Percentiles rank a stretch among this genome's conserved stretches.
Conservation (phyloP, 2,888 invertebrate genomes). For the Lithophane ornitopus region DNA sequence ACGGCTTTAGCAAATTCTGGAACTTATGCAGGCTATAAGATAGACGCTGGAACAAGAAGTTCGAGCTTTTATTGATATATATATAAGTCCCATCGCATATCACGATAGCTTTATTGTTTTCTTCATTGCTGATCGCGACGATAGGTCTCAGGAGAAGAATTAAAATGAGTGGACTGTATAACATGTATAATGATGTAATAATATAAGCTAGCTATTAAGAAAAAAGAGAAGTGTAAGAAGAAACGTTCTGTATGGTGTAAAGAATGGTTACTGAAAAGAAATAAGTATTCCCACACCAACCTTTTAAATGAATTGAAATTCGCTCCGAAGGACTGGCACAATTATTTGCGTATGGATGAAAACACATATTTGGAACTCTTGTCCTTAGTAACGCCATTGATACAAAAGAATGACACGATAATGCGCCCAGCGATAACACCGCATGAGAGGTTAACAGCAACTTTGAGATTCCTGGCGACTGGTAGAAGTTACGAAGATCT, state of each 20-base stretch:
- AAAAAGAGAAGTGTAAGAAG: slow-evolving; percentile 23
- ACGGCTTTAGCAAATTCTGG: no score
- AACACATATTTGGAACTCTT: slow-evolving; percentile 28
- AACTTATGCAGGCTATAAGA: no score
- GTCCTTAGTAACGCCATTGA: slow-evolving; percentile 46
- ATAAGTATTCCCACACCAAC: slow-evolving; percentile 31
- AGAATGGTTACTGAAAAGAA: slow-evolving; percentile 40
- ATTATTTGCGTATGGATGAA: slow-evolving; percentile 30
- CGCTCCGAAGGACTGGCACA: slow-evolving; percentile 35
- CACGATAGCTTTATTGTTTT: no score
- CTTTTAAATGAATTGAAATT: slow-evolving; percentile 45
- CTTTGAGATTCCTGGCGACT: slow-evolving; percentile 59
- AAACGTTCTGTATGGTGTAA: slow-evolving; percentile 32
- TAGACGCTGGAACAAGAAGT: no score
- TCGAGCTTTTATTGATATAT: no score
- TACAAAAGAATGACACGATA: slow-evolving; percentile 36
- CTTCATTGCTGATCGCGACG: no score
- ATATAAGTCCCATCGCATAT: no score
- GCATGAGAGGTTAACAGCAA: slow-evolving; percentile 54
- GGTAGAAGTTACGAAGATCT: slow-evolving; percentile 49
- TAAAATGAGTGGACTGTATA: no score
- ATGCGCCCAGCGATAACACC: slow-evolving; percentile 40
- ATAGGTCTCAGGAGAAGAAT: no score
- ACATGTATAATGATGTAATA: no score
- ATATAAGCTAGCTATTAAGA: slow-evolving; percentile 33